Evolutionary conservation across 2,888 invertebrate genomes (phyloP).

Genomic region (Esperia sulphurella): DNA sequence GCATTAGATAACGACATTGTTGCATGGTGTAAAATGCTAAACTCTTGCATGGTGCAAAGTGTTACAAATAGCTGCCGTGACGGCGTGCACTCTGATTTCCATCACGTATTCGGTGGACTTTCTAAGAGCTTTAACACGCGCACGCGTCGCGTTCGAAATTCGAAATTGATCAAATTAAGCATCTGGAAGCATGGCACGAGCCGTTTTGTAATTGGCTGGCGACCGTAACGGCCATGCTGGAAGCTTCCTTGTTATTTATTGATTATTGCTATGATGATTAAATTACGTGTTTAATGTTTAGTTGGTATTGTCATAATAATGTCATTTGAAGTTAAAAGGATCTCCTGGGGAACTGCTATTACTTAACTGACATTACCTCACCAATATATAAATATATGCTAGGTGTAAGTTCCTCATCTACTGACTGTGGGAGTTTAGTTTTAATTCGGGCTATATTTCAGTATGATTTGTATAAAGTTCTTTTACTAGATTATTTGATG

Average conservation of each 20-base stretch:
- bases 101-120: constrained; percentile 55
- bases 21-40: constrained; percentile 4
- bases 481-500: too few species aligned
- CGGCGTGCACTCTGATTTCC: constrained; percentile 30
- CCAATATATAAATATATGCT: too few species aligned
- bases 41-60: constrained; percentile 1
- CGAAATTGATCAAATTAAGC: constrained; percentile 2
- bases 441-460: too few species aligned
- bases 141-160: constrained; percentile 21
- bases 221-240: constrained; percentile 4
- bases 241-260: not conserved
- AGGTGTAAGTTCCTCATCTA: too few species aligned
- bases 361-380: too few species aligned
- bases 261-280: too few species aligned
- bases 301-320: too few species aligned
- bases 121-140: constrained; percentile 33
- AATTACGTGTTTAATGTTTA: too few species aligned
- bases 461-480: too few species aligned
- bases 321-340: too few species aligned
- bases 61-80: constrained; percentile 11
- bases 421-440: too few species aligned
- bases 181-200: constrained; percentile 32
- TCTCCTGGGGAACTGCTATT: too few species aligned
- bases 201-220: constrained; percentile 32
- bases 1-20: constrained; percentile 5